phyloP scores from a whole-genome alignment of 1,140 invertebrate species.

The Meloidogyne hapla region DNA sequence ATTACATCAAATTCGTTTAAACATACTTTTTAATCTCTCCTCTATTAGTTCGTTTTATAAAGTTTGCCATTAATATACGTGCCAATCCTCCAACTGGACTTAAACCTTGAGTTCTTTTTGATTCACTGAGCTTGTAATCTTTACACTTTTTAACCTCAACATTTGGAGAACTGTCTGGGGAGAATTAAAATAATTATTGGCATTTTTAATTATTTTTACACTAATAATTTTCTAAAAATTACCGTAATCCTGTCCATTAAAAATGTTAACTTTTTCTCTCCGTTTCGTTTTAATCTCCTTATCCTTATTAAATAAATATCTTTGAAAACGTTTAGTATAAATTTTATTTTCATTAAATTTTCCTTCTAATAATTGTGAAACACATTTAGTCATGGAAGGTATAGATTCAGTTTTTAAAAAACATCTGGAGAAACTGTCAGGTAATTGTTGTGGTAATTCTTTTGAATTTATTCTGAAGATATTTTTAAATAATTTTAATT shows the following conservation, averaged over 20 bases:
- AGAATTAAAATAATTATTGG: not conserved
- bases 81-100: constrained; percentile 33
- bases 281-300: constrained; percentile 1
- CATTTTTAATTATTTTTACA: not conserved
- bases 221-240: not conserved
- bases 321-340: not conserved
- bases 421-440: constrained; percentile 13
- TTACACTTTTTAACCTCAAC: constrained; percentile 6
- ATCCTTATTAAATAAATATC: not conserved
- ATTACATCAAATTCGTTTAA: no score
- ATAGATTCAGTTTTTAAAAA: constrained; percentile 22
- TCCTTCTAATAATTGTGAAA: constrained; percentile 8
- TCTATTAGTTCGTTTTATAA: constrained; percentile 24
- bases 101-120: constrained; percentile 25
- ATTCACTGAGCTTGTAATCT: constrained; percentile 15
- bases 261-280: not conserved
- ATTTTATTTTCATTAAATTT: constrained; percentile 15
- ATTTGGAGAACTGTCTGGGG: not conserved
- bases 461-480: constrained; percentile 10
- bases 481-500: not conserved
- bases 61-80: constrained; percentile 25
- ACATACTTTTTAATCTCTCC: constrained; percentile 29
- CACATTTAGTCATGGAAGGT: constrained; percentile 22
- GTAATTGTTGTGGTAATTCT: not conserved
- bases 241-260: not conserved